Percentiles rank a stretch among this genome's conserved stretches.
phyloP scores from a whole-genome alignment of 2,888 invertebrate genomes.

The Eurytoma adleriae region DNA sequence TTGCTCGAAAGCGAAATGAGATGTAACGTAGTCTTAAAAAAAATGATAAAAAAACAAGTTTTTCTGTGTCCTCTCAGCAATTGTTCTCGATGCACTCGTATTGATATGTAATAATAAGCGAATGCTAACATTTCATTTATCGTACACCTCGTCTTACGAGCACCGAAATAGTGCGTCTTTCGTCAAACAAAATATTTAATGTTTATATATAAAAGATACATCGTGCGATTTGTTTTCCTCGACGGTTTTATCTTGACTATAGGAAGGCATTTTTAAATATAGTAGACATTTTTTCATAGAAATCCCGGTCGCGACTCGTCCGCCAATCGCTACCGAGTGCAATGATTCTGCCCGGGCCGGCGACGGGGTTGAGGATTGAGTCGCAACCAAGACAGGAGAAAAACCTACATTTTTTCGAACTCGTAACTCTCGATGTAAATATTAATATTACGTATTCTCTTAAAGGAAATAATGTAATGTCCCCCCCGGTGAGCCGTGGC shows the following conservation, averaged over 20 bases:
- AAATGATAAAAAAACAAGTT: constrained; percentile 28
- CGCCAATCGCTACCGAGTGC: too few species aligned
- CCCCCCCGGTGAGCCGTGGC: constrained; percentile 47
- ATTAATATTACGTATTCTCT: constrained; percentile 72
- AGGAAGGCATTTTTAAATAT: constrained; percentile 59
- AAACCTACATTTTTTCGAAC: constrained; percentile 62
- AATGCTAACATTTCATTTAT: constrained; percentile 40
- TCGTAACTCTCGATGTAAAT: constrained; percentile 74
- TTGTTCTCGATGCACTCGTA: constrained; percentile 59
- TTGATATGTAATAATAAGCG: constrained; percentile 38
- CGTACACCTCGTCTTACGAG: constrained; percentile 40
- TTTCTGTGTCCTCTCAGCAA: constrained; percentile 53
- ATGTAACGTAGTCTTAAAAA: constrained; percentile 47
- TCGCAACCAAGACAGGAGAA: too few species aligned
- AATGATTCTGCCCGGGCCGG: too few species aligned
- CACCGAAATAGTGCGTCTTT: constrained; percentile 46
- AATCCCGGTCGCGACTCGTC: too few species aligned
- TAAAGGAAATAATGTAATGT: constrained; percentile 56
- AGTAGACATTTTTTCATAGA: constrained; percentile 22
- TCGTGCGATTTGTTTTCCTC: constrained; percentile 49
- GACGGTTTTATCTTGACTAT: constrained; percentile 47
- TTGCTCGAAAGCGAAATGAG: constrained; percentile 27
- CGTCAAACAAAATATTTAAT: constrained; percentile 52
- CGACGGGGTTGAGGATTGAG: too few species aligned
- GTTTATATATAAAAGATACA: constrained; percentile 36